phyloP scores from a whole-genome alignment of 1,140 invertebrate species.

The Nylanderia fulva region DNA sequence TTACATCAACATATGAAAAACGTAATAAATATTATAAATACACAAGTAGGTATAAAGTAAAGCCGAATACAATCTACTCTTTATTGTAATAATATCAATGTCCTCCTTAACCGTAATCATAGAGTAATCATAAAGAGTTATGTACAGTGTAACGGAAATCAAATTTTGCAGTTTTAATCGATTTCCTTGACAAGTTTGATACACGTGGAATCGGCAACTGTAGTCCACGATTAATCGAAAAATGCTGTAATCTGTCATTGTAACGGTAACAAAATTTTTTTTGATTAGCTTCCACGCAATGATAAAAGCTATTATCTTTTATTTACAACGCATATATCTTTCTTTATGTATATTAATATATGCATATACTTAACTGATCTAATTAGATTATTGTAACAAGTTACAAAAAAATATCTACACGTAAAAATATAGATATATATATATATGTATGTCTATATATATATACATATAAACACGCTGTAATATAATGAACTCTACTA shows the following conservation, averaged over 20 bases:
- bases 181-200: conserved; percentile 25
- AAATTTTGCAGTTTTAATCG: conserved; percentile 42
- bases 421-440: conserved; percentile 78
- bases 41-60: conserved; percentile 69
- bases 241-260: conserved; percentile 29
- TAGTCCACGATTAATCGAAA: conserved; percentile 8
- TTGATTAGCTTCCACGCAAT: conserved; percentile 51
- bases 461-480: conserved; percentile 58
- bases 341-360: conserved; percentile 52
- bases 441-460: conserved; percentile 71
- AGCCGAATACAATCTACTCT: conserved; percentile 64
- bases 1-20: conserved; percentile 76
- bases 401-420: conserved; percentile 83
- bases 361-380: conserved; percentile 63
- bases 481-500: conserved; percentile 28
- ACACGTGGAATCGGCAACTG: conserved; percentile 3
- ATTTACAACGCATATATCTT: conserved; percentile 65
- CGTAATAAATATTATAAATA: conserved; percentile 77
- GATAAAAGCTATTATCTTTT: conserved; percentile 57
- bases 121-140: conserved; percentile 61
- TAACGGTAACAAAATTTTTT: conserved; percentile 67
- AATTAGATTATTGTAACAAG: conserved; percentile 75
- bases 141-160: conserved; percentile 68
- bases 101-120: not conserved
- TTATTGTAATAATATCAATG: conserved; percentile 61